phyloP scores from a whole-genome alignment of 2,113 vertebrate species.

The Macrotis lagotis region DNA sequence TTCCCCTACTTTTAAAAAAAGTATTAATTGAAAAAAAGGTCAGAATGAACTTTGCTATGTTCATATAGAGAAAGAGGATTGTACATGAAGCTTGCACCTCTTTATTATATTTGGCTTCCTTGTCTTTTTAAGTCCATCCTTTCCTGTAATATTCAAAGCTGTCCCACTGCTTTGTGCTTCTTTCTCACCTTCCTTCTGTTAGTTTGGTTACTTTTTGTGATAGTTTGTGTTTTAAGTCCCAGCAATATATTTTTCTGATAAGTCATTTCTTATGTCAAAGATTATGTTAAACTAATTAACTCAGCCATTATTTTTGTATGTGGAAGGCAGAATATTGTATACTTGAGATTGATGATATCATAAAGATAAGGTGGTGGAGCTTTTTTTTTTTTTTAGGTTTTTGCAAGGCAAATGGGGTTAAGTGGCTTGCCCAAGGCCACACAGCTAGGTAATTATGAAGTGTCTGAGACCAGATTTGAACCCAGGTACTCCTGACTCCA shows the following conservation, averaged over 20 bases:
- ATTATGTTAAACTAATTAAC: neutral
- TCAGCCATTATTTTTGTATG: neutral
- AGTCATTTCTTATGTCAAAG: too few species aligned
- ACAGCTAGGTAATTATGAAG: too few species aligned
- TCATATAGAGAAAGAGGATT: neutral
- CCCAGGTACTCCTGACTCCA: too few species aligned
- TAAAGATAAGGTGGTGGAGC: too few species aligned
- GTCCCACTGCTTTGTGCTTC: neutral
- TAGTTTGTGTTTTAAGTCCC: neutral
- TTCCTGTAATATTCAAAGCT: neutral
- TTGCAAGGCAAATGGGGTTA: too few species aligned
- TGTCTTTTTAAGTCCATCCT: neutral
- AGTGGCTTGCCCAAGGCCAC: too few species aligned
- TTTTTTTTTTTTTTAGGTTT: too few species aligned
- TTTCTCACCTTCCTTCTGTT: neutral
- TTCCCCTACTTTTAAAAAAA: neutral
- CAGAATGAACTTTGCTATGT: neutral
- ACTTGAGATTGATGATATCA: neutral
- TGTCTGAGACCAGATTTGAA: too few species aligned
- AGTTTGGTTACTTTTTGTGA: neutral
- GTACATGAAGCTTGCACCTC: neutral
- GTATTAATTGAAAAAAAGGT: neutral
- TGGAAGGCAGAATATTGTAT: neutral
- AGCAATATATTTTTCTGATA: neutral
- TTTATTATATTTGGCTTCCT: neutral